These are phyloP conservation scores for Zaprionus kolodkinae DNA, from an alignment of 1,140 invertebrate genomes.

Conservation along the genomic window DNA sequence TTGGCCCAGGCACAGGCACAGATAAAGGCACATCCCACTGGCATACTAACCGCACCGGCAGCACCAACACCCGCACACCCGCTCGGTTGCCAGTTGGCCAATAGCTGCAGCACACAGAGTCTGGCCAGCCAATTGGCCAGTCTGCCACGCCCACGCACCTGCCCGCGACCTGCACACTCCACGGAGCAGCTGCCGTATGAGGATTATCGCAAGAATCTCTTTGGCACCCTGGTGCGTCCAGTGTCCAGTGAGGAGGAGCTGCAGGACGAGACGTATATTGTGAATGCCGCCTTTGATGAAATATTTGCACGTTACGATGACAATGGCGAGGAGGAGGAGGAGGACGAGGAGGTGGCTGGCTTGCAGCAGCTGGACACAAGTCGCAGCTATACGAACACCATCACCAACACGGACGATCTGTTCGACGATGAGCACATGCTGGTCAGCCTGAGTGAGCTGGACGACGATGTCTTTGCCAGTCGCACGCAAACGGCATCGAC, in stretches of 20 bases:
- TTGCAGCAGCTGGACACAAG: conserved; percentile 15
- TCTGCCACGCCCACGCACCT: conserved; percentile 21
- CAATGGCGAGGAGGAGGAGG: conserved; percentile 48
- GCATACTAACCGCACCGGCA: conserved; percentile 30
- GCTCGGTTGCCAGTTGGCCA: conserved; percentile 40
- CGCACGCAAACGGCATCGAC: conserved; percentile 58
- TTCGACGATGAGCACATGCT: conserved; percentile 75
- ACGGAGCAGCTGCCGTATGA: conserved; percentile 61
- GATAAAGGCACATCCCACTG: conserved; percentile 43
- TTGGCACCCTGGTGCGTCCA: conserved; percentile 60
- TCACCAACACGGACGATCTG: conserved; percentile 59
- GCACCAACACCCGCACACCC: conserved; percentile 18
- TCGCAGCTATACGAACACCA: conserved; percentile 50
- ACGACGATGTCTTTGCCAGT: conserved; percentile 74
- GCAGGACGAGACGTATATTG: conserved; percentile 72
- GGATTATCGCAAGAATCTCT: conserved; percentile 82
- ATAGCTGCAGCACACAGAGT: conserved; percentile 71
- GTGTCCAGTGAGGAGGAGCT: conserved; percentile 54
- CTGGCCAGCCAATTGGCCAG: conserved; percentile 49
- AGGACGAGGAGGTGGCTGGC: not conserved
- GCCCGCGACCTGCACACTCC: conserved; percentile 29
- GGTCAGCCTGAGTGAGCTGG: conserved; percentile 73
- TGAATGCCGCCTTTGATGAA: conserved; percentile 80
- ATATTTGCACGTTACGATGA: conserved; percentile 76
- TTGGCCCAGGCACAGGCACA: conserved; percentile 39